Conservation (phyloP, 2,113 vertebrate species). For the Cyprinus carpio region DNA sequence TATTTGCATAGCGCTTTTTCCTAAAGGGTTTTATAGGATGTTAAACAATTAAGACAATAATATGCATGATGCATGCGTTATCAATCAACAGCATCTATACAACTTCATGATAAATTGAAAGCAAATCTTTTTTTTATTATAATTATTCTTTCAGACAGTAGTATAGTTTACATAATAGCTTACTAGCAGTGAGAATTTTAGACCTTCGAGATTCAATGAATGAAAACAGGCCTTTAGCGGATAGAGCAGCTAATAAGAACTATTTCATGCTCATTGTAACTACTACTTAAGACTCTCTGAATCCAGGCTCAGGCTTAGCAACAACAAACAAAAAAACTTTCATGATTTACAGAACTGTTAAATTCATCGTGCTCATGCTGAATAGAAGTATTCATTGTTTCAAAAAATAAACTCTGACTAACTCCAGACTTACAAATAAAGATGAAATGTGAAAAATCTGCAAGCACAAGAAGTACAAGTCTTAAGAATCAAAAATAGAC, state of each 20-base stretch:
- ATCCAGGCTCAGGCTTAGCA: slow-evolving; percentile 9
- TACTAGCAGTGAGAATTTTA: not conserved
- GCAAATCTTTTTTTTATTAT: not conserved
- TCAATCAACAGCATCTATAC: not conserved
- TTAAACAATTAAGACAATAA: not conserved
- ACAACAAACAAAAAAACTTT: not conserved
- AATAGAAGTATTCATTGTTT: not conserved
- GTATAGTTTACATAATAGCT: not conserved
- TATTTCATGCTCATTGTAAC: not conserved
- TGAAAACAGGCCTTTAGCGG: slow-evolving; percentile 1
- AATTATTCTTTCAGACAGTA: not conserved
- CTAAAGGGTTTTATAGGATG: not conserved
- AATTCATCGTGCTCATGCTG: not conserved
- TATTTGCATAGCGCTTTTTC: too few relatives aligned
- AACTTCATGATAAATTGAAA: not conserved
- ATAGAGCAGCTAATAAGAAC: not conserved
- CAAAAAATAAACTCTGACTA: not conserved
- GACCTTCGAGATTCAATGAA: not conserved
- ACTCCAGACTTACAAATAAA: not conserved
- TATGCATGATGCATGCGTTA: not conserved
- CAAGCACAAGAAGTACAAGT: not conserved
- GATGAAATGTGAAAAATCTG: not conserved
- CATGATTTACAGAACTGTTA: slow-evolving; percentile 15
- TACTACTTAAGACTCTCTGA: not conserved
- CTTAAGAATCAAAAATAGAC: not conserved